phyloP scores from a whole-genome alignment of 2,888 invertebrate genomes.

The Lucinisca nassula region DNA sequence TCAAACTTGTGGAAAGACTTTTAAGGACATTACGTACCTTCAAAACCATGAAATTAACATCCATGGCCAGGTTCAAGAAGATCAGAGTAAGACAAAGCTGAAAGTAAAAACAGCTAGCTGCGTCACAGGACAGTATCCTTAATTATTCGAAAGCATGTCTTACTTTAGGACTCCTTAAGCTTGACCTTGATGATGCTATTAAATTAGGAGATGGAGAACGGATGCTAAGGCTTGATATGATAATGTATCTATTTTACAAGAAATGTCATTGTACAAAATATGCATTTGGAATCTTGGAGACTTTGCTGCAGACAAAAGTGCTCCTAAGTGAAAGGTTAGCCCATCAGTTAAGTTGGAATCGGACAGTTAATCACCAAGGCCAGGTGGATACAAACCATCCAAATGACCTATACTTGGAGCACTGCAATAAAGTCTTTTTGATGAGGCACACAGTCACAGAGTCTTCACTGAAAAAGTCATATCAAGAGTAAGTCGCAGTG shows the following conservation, averaged over 20 bases:
- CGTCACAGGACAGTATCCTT: neutral
- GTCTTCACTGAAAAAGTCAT: constrained; percentile 43
- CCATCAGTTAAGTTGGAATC: constrained; percentile 34
- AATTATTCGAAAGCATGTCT: constrained; percentile 30
- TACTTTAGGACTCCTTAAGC: constrained; percentile 23
- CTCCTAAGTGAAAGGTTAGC: constrained; percentile 40
- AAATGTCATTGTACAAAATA: constrained; percentile 45
- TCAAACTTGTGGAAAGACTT: neutral
- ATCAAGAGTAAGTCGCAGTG: neutral
- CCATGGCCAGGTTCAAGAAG: no score
- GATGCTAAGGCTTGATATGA: constrained; percentile 28
- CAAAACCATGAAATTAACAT: neutral
- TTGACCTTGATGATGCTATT: constrained; percentile 54
- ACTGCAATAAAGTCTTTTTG: constrained; percentile 48
- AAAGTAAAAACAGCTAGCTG: no score
- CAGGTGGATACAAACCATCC: neutral
- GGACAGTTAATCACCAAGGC: constrained; percentile 45
- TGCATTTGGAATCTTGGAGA: constrained; percentile 51
- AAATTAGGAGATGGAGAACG: constrained; percentile 39
- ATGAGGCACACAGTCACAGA: constrained; percentile 41
- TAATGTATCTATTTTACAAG: constrained; percentile 32
- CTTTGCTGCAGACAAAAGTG: constrained; percentile 30
- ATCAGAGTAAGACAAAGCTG: no score
- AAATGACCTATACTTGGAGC: constrained; percentile 31
- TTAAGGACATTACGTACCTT: neutral